Base-by-base conservation (phyloP, 2,113 vertebrate species). In the Catharus fuscescens region DNA sequence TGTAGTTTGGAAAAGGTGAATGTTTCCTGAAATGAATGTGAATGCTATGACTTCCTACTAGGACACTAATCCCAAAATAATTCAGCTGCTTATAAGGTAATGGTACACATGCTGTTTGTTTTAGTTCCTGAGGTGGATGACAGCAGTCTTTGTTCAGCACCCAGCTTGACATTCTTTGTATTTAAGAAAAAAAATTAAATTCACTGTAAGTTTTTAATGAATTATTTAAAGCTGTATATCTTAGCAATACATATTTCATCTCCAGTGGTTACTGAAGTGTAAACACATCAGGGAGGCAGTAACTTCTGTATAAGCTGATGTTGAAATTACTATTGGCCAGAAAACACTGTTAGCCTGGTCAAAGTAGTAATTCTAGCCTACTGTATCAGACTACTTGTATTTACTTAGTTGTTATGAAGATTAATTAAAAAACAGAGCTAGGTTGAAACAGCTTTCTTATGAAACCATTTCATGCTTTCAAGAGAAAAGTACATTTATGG, bases 11-110 rank as follows among this genome's bases (percentile, higher is more conserved):
- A 85, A 92, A 86, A 96, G 54, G 32, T 34, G 86, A 97, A 86
- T 87, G 67, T 94, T 94, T 89, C 90, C 93, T 82, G 76, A 96
- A 92, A 91, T 83, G 70, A 97, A 96, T 96, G 96, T 97, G 97
- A 97, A 95, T 95, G 86, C 92, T 97, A 29, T 95, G 93, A 96
- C 95, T 97, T 96, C 90, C 92, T 92, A 52, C 9, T 80, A 92
- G 73, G 78, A 77, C 54, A 86, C 61, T 73, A 71, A 83, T 94
- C 90, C 86, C 76, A 47, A 77, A 94, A 86, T 44, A 85, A 36
- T 62, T 31, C 57, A 77, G 86, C 81, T 31, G 36, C 89, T 83
- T 72, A 67, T 45, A 80, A 45, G 93, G 79, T 56, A 73, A 65
- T 42, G 61, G 72, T 80, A 79, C 96, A 29, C n/a, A 7, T 92